phyloP scores from a whole-genome alignment of 2,797 vertebrate genomes.

The Sebastes elongatus region DNA sequence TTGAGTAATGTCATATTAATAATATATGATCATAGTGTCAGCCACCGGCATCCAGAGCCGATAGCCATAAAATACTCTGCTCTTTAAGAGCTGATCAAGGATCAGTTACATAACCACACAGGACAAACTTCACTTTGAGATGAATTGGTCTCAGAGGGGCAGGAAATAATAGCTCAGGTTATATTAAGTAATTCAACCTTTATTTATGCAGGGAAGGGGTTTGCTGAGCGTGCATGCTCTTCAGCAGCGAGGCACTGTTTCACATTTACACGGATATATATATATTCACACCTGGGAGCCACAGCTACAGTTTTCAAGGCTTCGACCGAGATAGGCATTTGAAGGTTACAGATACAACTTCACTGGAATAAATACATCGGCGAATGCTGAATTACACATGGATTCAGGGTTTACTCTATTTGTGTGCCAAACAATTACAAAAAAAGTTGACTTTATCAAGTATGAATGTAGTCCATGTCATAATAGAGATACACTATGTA shows the following conservation, averaged over 20 bases:
- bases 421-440: background rate
- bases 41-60: background rate
- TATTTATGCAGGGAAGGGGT: constrained; percentile 32
- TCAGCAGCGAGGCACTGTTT: background rate
- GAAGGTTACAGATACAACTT: constrained; percentile 7
- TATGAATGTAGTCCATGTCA: background rate
- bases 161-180: constrained; percentile 57
- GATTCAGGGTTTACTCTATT: background rate
- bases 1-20: constrained; percentile 37
- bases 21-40: constrained; percentile 4
- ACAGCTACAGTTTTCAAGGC: background rate
- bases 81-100: constrained; percentile 31
- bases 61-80: background rate
- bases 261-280: constrained; percentile 9
- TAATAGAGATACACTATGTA: too few species aligned
- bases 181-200: constrained; percentile 67
- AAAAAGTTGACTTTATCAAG: background rate
- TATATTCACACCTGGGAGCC: constrained; percentile 28
- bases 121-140: constrained; percentile 39
- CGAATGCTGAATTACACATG: background rate
- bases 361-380: background rate
- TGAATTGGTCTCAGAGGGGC: constrained; percentile 54
- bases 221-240: constrained; percentile 45
- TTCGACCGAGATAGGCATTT: constrained; percentile 15
- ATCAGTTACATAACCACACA: constrained; percentile 28